Evolutionary conservation across 2,113 vertebrate genomes (phyloP), one percentile per base, ranked within the genome.

Genomic region (Halcyon senegalensis): DNA sequence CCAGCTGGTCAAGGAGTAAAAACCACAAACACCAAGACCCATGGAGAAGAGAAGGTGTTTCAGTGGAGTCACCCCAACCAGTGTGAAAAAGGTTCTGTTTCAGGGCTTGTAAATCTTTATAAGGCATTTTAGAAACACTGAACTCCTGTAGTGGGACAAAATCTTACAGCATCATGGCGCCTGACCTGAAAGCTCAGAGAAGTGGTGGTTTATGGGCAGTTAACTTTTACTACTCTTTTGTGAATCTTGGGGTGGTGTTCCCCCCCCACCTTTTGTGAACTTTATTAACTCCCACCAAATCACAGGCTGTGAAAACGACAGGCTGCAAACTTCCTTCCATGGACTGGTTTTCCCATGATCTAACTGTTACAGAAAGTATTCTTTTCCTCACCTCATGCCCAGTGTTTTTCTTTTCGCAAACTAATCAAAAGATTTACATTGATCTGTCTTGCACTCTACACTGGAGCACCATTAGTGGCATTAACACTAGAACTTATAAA

Each of bases 141-240:
- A 91, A 64, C 83, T 91, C 85, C 91, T 94, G 88, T 89, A 46
- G 31, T 51, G 89, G 94, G 62, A 51, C 87, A 76, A 44, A 80
- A 46, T 80, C 93, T 90, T 83, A 82, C 62, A 94, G 86, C 92
- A 46, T 87, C 51, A 41, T 87, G 96, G 93, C 77, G 89, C 95
- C 97, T 92, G 90, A 72, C 87, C 81, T 92, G 58, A 73, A 88
- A 91, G 81, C 89, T 80, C 68, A 73, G 76, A 41, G 68, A 81
- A 92, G 80, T 90, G 77, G 56, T 79, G 53, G 35, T 95, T 95
- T 92, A 95, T 89, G 75, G 93, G 85, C 96, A 94, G 87, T 97
- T 97, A 97, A 96, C 70, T 97, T 96, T 96, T 98, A 94, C 66
- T 96, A 16, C 87, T 89, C 95, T 82, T 88, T 15, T 64, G 64